Evolutionary conservation across 2,113 vertebrate genomes (phyloP).

Genomic region (Aphyosemion australe): DNA sequence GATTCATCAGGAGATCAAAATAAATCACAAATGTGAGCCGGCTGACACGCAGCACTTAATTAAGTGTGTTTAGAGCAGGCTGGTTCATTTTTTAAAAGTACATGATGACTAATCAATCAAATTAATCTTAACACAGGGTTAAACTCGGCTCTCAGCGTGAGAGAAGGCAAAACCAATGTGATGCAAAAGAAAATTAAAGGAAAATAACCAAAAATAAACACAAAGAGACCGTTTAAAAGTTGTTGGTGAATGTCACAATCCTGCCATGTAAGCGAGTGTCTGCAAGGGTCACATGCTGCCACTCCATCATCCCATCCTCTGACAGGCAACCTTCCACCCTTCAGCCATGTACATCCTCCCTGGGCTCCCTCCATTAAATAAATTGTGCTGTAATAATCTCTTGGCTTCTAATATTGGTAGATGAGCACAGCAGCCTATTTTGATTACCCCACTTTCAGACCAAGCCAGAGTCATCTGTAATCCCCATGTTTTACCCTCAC

Average conservation of each 20-base stretch:
- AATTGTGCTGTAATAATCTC: conserved; percentile 84
- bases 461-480: conserved; percentile 71
- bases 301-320: conserved; percentile 71
- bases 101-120: conserved; percentile 67
- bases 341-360: conserved; percentile 57
- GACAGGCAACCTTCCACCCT: conserved; percentile 65
- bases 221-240: conserved; percentile 7
- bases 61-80: conserved; percentile 37
- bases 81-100: conserved; percentile 69
- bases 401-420: conserved; percentile 77
- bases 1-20: conserved; percentile 61
- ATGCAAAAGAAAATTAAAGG: conserved; percentile 10
- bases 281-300: conserved; percentile 56
- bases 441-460: conserved; percentile 80
- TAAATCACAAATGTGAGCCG: conserved; percentile 36
- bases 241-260: conserved; percentile 48
- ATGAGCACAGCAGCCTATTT: conserved; percentile 75
- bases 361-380: conserved; percentile 82
- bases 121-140: conserved; percentile 68
- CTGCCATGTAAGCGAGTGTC: conserved; percentile 43
- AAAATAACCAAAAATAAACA: too few species aligned
- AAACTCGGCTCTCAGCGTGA: conserved; percentile 39
- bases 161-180: background rate
- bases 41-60: conserved; percentile 31
- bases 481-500: conserved; percentile 74